Conservation (phyloP, 2,888 invertebrate species). For the Mimas tiliae region DNA sequence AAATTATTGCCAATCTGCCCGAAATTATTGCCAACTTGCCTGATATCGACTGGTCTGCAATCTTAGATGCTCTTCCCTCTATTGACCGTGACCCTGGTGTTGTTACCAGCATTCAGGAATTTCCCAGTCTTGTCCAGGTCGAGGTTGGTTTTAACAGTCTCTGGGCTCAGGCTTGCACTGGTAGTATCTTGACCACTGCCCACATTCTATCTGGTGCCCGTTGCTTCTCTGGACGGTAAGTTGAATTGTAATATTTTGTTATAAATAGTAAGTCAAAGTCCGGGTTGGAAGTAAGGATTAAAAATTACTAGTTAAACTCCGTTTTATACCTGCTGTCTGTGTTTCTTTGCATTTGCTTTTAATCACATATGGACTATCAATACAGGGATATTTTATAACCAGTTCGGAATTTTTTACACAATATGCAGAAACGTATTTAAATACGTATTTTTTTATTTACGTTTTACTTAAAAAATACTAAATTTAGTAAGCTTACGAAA, state of each 20-base stretch:
- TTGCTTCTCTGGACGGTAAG: constrained; percentile 43
- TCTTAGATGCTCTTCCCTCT: background rate
- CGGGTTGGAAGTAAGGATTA: too few species aligned
- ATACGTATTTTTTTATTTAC: too few species aligned
- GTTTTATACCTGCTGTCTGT: too few species aligned
- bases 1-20: constrained; percentile 26
- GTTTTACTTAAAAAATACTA: too few species aligned
- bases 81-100: constrained; percentile 31
- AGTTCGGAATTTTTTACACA: too few species aligned
- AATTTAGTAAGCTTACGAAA: too few species aligned
- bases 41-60: constrained; percentile 34
- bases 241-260: background rate
- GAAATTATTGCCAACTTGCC: constrained; percentile 22
- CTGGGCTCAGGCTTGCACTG: constrained; percentile 42
- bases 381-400: too few species aligned
- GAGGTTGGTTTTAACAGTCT: constrained; percentile 28
- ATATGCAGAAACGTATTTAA: too few species aligned
- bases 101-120: constrained; percentile 29
- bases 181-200: constrained; percentile 35
- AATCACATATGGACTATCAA: too few species aligned
- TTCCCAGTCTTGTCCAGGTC: constrained; percentile 40
- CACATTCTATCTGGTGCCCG: constrained; percentile 41
- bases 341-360: too few species aligned
- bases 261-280: too few species aligned
- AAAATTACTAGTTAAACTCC: too few species aligned